Conservation (phyloP, 2,113 vertebrate genomes). For the Neolamprologus falcicula region DNA sequence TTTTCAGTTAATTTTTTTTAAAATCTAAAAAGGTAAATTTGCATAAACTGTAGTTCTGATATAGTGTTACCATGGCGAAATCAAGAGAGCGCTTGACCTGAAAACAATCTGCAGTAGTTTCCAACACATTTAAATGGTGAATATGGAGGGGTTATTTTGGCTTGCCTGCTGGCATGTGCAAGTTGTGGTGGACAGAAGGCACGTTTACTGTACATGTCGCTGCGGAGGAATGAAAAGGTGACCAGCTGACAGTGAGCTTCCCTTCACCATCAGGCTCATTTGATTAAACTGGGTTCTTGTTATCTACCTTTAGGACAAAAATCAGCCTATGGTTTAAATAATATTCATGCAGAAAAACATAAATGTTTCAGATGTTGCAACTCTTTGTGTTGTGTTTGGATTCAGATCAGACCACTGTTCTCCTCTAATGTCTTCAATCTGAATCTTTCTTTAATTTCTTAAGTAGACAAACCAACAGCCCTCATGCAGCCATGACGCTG, state of each 20-base stretch:
- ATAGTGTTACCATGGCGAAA: not conserved
- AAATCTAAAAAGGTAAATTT: not conserved
- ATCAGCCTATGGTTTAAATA: not conserved
- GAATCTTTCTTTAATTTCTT: not conserved
- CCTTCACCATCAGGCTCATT: accelerated
- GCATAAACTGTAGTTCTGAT: not conserved
- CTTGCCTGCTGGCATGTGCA: not conserved
- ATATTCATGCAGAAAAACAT: not conserved
- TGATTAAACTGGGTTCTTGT: not conserved
- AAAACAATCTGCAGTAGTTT: not conserved
- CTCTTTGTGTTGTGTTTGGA: not conserved
- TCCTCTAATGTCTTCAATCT: not conserved
- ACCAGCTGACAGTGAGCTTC: not conserved
- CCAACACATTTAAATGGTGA: not conserved
- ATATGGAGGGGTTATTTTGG: not conserved
- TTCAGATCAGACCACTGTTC: not conserved
- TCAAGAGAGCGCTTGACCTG: not conserved
- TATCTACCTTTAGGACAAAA: not conserved
- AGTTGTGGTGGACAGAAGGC: constrained; percentile 17
- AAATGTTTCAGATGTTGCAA: not conserved
- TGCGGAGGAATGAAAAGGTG: not conserved
- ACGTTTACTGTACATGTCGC: not conserved
- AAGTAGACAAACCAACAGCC: not conserved
- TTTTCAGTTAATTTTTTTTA: not conserved
- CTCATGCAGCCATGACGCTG: not conserved